phyloP scores from a whole-genome alignment of 2,113 vertebrate species.

The Syngnathus floridae region DNA sequence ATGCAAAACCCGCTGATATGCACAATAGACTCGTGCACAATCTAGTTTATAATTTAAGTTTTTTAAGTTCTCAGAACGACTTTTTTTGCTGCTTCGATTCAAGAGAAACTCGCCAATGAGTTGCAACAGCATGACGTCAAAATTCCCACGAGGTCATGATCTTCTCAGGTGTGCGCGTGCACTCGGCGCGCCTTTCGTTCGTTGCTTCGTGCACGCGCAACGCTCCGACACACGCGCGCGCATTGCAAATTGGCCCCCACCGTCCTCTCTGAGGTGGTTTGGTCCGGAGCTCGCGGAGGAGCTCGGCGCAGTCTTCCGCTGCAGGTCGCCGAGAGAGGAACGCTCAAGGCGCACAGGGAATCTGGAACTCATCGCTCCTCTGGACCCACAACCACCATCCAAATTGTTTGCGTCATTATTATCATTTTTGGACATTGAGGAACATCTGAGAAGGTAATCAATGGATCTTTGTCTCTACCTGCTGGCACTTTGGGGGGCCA shows the following conservation, averaged over 20 bases:
- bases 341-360: conserved; percentile 45
- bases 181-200: neutral
- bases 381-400: conserved; percentile 11
- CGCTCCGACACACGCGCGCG: conserved; percentile 24
- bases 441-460: conserved; percentile 54
- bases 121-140: neutral
- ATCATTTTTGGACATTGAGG: conserved; percentile 19
- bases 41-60: neutral
- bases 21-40: neutral
- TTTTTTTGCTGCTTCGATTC: neutral
- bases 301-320: conserved; percentile 57
- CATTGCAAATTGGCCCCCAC: conserved; percentile 17
- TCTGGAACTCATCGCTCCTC: neutral
- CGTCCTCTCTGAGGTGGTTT: conserved; percentile 54
- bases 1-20: neutral
- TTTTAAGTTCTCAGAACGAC: neutral
- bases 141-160: neutral
- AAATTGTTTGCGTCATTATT: neutral
- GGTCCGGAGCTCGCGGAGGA: conserved; percentile 41
- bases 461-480: conserved; percentile 5
- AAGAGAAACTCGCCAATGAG: neutral
- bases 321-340: conserved; percentile 59
- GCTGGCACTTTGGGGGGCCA: neutral
- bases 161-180: neutral
- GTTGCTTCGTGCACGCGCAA: neutral